Percentiles rank a stretch among this genome's conserved stretches.
Evolutionary conservation across 1,140 invertebrate species (phyloP).

Genomic region (Drosophila sturtevanti): DNA sequence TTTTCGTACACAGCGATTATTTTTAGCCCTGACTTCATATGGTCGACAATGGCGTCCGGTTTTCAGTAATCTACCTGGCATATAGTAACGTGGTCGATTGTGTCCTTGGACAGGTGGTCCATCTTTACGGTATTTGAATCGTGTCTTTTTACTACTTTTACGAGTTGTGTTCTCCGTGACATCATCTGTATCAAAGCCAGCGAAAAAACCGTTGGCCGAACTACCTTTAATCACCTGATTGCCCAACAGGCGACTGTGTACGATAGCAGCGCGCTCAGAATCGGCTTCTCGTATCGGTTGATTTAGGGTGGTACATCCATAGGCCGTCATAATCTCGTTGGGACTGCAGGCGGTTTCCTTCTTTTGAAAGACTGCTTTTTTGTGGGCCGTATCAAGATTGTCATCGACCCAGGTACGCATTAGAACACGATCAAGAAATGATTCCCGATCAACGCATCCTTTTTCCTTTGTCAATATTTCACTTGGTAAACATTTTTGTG

Average conservation of each 20-base stretch:
- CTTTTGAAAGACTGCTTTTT: not conserved
- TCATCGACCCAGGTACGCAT: slow-evolving; percentile 21
- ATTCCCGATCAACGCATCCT: slow-evolving; percentile 35
- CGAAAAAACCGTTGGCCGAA: not conserved
- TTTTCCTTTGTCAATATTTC: slow-evolving; percentile 28
- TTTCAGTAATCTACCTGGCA: slow-evolving; percentile 36
- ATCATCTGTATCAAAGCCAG: not conserved
- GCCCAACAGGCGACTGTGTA: not conserved
- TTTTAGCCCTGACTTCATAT: slow-evolving; percentile 39
- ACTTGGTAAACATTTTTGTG: slow-evolving; percentile 3
- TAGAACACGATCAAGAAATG: slow-evolving; percentile 7
- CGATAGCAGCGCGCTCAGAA: not conserved
- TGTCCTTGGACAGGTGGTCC: slow-evolving; percentile 1
- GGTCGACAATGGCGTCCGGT: slow-evolving; percentile 28
- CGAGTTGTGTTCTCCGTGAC: not conserved
- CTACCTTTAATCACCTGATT: not conserved
- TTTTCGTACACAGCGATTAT: slow-evolving; percentile 46
- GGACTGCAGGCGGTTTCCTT: not conserved
- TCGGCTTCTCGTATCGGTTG: not conserved
- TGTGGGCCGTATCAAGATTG: slow-evolving; percentile 8
- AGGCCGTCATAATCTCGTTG: slow-evolving; percentile 20
- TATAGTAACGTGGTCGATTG: slow-evolving; percentile 12
- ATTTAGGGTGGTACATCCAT: slow-evolving; percentile 17
- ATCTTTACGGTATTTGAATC: not conserved
- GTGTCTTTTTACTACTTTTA: not conserved